Evolutionary conservation across 35 echinoderm and acorn worm species (phyloP).

Genomic region (Nesometra sesokonis): DNA sequence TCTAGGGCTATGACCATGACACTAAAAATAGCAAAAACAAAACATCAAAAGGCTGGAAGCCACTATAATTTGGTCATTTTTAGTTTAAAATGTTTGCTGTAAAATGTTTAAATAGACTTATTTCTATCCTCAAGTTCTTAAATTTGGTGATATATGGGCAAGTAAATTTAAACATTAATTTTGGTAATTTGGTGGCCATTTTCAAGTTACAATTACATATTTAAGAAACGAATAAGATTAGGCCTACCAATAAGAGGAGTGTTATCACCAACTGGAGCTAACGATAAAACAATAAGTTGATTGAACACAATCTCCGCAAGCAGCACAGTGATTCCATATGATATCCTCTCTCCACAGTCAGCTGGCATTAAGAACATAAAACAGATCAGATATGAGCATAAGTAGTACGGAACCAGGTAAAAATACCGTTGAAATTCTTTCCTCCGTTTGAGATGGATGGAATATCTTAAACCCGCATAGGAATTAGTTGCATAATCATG

Average conservation of each 20-base stretch:
- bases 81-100: too few species aligned
- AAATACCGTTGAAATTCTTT: background rate
- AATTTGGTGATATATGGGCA: too few species aligned
- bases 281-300: background rate
- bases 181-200: too few species aligned
- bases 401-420: background rate
- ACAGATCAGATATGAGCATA: background rate
- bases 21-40: too few species aligned
- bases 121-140: too few species aligned
- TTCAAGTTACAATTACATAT: too few species aligned
- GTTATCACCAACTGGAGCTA: background rate
- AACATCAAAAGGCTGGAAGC: too few species aligned
- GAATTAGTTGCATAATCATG: background rate
- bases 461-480: background rate
- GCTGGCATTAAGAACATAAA: background rate
- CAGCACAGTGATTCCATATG: background rate
- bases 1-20: too few species aligned
- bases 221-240: too few species aligned
- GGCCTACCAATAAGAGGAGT: background rate
- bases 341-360: background rate
- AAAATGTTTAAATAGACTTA: too few species aligned
- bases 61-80: too few species aligned
- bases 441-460: background rate
- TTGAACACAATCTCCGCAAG: background rate
- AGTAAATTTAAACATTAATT: too few species aligned